phyloP scores from a whole-genome alignment of 2,888 invertebrate species.

The Scaptomyza flava region DNA sequence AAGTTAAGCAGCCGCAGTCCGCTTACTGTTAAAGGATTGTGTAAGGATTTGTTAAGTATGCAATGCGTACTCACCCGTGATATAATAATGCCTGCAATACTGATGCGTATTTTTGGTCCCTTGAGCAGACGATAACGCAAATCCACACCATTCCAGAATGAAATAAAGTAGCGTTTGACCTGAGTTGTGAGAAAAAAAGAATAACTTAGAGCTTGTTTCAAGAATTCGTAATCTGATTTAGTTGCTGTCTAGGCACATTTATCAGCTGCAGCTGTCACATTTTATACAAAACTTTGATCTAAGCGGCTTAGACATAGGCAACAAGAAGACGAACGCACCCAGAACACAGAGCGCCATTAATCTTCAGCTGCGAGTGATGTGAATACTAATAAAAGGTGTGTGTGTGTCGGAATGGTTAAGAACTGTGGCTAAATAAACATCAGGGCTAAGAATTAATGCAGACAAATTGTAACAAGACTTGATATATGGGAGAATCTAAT shows the following conservation, averaged over 20 bases:
- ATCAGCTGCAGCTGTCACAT: constrained; percentile 21
- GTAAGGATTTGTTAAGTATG: constrained; percentile 15
- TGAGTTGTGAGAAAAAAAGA: constrained; percentile 82
- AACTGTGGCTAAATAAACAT: constrained; percentile 4
- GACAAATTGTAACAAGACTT: neutral
- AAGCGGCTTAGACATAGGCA: constrained; percentile 38
- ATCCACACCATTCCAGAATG: constrained; percentile 98
- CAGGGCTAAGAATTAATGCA: neutral
- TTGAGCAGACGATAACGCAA: constrained; percentile 95
- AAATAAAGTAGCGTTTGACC: constrained; percentile 96
- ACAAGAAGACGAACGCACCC: constrained; percentile 50
- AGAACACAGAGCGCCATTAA: constrained; percentile 48
- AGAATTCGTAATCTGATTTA: neutral
- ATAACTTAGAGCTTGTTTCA: neutral
- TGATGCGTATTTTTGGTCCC: constrained; percentile 95
- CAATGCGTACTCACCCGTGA: constrained; percentile 90
- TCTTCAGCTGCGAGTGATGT: constrained; percentile 50
- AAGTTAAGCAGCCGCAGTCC: constrained; percentile 21
- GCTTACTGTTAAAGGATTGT: constrained; percentile 18
- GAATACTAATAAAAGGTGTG: constrained; percentile 48
- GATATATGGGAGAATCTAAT: no score
- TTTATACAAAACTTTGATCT: constrained; percentile 53
- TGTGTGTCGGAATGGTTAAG: constrained; percentile 18
- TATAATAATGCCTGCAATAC: constrained; percentile 97
- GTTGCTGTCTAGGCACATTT: constrained; percentile 12